Base-by-base conservation (phyloP, 2,888 invertebrate genomes). In the Cephus pulcher region DNA sequence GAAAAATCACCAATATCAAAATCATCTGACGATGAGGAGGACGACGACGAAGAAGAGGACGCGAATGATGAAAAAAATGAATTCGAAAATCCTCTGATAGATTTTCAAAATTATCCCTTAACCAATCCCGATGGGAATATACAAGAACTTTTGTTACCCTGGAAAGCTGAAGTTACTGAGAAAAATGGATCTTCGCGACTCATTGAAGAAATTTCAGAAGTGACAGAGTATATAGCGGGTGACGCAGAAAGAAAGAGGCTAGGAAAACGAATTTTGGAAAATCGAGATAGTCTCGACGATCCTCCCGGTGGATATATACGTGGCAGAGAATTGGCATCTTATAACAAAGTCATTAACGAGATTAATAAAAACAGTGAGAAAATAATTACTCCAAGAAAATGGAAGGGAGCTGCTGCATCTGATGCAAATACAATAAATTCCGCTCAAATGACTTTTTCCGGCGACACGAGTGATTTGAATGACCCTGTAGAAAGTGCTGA, bases 71-170 rank as follows among this genome's bases (percentile, higher is more conserved):
- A 80, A 80, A 81, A 78, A 77, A 80, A 80, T 80, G 81, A 82
- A 71, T n/a, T 23, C 15, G 56, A 56, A 56, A 56, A 23, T 56
- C 6, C 6, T 56, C 9, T 23, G 56, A 56, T 6, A 23, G 56
- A 23, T 56, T 56, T 56, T 23, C 56, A 56, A 56, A 56, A 23
- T 56, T 23, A 23, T 56, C 56, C 56, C 23, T 56, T 9, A 56
- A 56, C 6, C 2, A 23, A 56, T 56, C 23, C 77, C 75, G 68
- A 78, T 78, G 70, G 75, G 79, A 75, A 71, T 73, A 78, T 76
- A 78, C 34, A 34, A 70, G 85, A 84, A 76, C 80, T 86, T 82
- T 80, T 83, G 80, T 74, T 87, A 68, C 84, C 87, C 74, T 83
- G 86, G 85, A 83, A 79, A 77, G 80, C 76, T 15, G 34, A 84